These are phyloP conservation scores for Tachuris rubrigastra DNA, from an alignment of 2,113 vertebrate species.

Conservation along the genomic window DNA sequence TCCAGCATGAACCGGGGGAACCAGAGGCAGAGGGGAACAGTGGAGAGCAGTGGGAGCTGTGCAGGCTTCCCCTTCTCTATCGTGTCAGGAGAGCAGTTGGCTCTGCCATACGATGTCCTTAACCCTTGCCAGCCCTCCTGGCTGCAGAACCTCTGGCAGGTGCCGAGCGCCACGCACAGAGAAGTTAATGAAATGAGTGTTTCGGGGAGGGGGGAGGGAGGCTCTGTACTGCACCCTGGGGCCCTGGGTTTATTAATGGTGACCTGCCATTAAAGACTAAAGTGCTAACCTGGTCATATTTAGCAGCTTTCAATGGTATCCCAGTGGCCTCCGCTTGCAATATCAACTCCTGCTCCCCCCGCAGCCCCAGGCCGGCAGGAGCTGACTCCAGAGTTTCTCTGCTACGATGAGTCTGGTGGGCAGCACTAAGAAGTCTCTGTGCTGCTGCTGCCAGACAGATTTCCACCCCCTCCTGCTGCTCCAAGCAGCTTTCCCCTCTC, in stretches of 20 bases:
- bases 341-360: constrained; percentile 78
- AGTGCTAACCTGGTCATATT: constrained; percentile 94
- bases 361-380: constrained; percentile 60
- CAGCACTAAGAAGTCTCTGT: constrained; percentile 30
- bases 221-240: constrained; percentile 80
- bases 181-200: constrained; percentile 70
- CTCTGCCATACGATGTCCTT: not conserved
- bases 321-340: constrained; percentile 80
- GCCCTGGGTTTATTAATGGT: constrained; percentile 90
- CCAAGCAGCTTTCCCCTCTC: not conserved
- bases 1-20: fast-evolving
- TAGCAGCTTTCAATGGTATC: constrained; percentile 83
- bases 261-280: constrained; percentile 80
- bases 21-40: not conserved
- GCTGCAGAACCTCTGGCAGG: constrained; percentile 17
- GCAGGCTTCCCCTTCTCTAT: not conserved
- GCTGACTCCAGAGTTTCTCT: constrained; percentile 69
- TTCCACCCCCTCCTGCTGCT: constrained; percentile 21
- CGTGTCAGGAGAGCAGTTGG: not conserved
- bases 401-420: constrained; percentile 60
- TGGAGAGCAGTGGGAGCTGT: not conserved
- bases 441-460: constrained; percentile 41
- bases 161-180: constrained; percentile 11
- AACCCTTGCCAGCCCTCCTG: constrained; percentile 20
- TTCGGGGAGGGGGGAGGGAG: constrained; percentile 69